Base-by-base conservation (phyloP, 2,797 vertebrate genomes). In the Agapornis canus region DNA sequence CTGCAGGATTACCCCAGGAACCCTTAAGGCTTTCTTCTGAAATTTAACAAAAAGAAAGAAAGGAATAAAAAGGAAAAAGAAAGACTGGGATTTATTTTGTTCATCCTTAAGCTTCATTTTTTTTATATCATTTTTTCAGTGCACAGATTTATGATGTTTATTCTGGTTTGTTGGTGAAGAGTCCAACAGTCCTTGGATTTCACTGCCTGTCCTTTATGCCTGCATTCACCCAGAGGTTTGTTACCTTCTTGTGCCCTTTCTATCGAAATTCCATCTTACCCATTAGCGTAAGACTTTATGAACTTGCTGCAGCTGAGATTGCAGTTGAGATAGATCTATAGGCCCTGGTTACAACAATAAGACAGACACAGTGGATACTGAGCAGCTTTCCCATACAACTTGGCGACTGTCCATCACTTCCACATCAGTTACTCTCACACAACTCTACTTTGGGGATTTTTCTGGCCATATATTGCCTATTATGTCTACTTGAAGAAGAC, bases 301-400 rank as follows among this genome's bases (percentile, higher is more conserved):
- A 87, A 16, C 52, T 91, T 68, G 31, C 64, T 73, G 1, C 35
- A 82, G 25, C 39, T 87, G 70, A 80, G 42, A 59, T 7, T 26
- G 39, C 75, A 61, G 22, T 73, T 86, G 66, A 79, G 65, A 37
- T 56, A n/a, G 66, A 79, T 72, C 22, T 80, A 6, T 21, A 70
- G 75, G 56, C 29, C 11, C 17, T 0, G 0, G 8, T 45, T 73
- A 45, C n/a, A 42, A 2, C 1, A 13, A 14, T 15, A 56, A 66
- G 32, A n/a, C 6, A 66, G 66, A 32, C 29, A 14, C 18, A 37
- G 43, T n/a, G 52, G 56, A 25, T 73, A 32, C 37, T 68, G 60
- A 82, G 75, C 47, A 35, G 43, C 39, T 54, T 86, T 90, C 35
- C 49, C 45, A 13, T 21, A 26, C 18, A 45, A 11, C 39, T 69